Evolutionary conservation across 2,888 invertebrate species (phyloP), one percentile per base, ranked within the genome.

Genomic region (Clitarchus hookeri): DNA sequence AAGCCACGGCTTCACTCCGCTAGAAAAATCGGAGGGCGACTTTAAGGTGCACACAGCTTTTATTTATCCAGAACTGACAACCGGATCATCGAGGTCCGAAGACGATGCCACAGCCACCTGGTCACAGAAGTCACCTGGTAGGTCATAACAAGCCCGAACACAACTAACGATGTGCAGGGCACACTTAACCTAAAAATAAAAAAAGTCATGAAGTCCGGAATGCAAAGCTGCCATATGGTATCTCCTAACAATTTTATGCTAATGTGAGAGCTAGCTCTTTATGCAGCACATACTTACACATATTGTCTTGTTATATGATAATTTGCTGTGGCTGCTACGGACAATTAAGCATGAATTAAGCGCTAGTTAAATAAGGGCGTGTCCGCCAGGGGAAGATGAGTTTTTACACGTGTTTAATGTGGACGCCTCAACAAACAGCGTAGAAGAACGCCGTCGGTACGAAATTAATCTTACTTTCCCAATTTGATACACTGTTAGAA

Each of bases 261-360:
- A 65, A 65, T 65, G 65, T 9, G 19, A 23, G 65, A 65, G 23
- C 65, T 36, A 36, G 36, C 36, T 65, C 23, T 65, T 65, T 65
- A 65, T 65, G 65, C 65, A 65, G 65, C 23, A 65, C 11, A 19
- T n/a, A 65, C 65, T n/a, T n/a, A 19, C 65, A n/a, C 65, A 65
- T 9, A 65, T 65, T 65, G 65, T 65, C 65, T 65, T 16, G n/a
- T 65, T 65, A n/a, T 65, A n/a, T 65, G 65, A 23, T 65, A 65
- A 65, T 65, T 65, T 23, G 23, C n/a, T 19, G 65, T 65, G 65
- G 65, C n/a, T n/a, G 65, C 23, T n/a, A 9, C 19, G 65, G 65
- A 65, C 65, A 65, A 23, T 65, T 65, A 65, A 65, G 65, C 65
- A 19, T n/a, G 65, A 65, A 65, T 65, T n/a, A 65, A 65, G 65